phyloP scores from a whole-genome alignment of 1,140 invertebrate genomes.

The Tetramorium simillimum region DNA sequence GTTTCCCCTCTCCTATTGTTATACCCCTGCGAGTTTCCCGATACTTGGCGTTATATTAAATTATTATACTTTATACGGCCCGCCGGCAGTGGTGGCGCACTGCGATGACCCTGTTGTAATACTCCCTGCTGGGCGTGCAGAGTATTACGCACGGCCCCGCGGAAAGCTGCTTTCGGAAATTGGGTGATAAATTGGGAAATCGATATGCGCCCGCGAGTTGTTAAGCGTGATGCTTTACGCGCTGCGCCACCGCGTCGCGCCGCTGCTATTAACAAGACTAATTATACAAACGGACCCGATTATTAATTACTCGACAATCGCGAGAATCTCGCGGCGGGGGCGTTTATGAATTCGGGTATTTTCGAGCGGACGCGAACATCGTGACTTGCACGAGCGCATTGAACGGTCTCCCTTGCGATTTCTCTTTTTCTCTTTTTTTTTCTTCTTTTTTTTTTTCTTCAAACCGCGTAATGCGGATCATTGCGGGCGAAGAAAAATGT shows the following conservation, averaged over 20 bases:
- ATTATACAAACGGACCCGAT: slow-evolving; percentile 53
- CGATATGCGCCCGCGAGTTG: slow-evolving; percentile 61
- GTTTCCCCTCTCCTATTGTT: slow-evolving; percentile 71
- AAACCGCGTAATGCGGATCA: neutral
- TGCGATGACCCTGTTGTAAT: slow-evolving; percentile 43
- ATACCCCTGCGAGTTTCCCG: slow-evolving; percentile 74
- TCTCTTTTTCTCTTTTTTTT: neutral
- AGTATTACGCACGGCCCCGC: slow-evolving; percentile 57
- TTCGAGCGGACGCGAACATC: neutral
- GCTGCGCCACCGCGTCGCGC: slow-evolving; percentile 14
- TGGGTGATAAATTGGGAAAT: slow-evolving; percentile 62
- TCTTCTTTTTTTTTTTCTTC: neutral
- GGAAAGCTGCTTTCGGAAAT: slow-evolving; percentile 62
- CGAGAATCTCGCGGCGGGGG: neutral
- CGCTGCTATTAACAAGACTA: slow-evolving; percentile 50
- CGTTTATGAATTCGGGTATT: neutral
- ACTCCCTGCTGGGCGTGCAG: slow-evolving; percentile 15
- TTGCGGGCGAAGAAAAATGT: slow-evolving; percentile 15
- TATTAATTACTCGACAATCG: slow-evolving; percentile 50
- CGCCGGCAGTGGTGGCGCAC: slow-evolving; percentile 23
- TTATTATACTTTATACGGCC: slow-evolving; percentile 73
- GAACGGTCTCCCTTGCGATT: neutral
- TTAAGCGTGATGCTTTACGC: slow-evolving; percentile 53
- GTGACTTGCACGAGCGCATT: neutral
- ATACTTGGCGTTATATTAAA: slow-evolving; percentile 78